phyloP scores from a whole-genome alignment of 2,888 invertebrate genomes.

The Chorisops tibialis region DNA sequence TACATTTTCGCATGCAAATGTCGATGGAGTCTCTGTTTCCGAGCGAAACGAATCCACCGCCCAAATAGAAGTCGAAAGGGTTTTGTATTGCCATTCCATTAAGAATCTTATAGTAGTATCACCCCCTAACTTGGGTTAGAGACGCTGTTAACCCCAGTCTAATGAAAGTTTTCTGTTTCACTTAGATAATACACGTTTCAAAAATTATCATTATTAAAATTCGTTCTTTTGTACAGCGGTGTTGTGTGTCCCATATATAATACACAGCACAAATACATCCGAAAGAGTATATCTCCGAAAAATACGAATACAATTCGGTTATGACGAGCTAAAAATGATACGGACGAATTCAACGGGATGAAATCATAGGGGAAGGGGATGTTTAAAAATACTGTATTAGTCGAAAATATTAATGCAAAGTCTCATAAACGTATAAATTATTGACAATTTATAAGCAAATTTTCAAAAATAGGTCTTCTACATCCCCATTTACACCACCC shows the following conservation, averaged over 20 bases:
- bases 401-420: conserved; percentile 34
- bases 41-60: no score
- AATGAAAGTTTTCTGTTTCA: conserved; percentile 34
- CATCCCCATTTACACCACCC: neutral
- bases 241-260: neutral
- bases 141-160: conserved; percentile 26
- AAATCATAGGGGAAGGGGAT: neutral
- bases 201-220: conserved; percentile 25
- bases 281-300: neutral
- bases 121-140: neutral
- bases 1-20: conserved; percentile 16
- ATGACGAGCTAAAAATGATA: conserved; percentile 21
- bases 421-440: conserved; percentile 37
- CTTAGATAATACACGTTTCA: conserved; percentile 35
- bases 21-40: no score
- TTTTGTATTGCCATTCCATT: neutral
- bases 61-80: neutral
- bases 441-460: conserved; percentile 38
- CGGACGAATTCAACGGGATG: conserved; percentile 4
- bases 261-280: conserved; percentile 1
- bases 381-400: conserved; percentile 10
- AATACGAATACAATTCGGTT: conserved; percentile 23
- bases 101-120: neutral
- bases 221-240: neutral
- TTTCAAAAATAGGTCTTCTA: conserved; percentile 34